These are phyloP conservation scores for Xylophagus ater DNA, from an alignment of 2,888 invertebrate species.

Conservation along the genomic window DNA sequence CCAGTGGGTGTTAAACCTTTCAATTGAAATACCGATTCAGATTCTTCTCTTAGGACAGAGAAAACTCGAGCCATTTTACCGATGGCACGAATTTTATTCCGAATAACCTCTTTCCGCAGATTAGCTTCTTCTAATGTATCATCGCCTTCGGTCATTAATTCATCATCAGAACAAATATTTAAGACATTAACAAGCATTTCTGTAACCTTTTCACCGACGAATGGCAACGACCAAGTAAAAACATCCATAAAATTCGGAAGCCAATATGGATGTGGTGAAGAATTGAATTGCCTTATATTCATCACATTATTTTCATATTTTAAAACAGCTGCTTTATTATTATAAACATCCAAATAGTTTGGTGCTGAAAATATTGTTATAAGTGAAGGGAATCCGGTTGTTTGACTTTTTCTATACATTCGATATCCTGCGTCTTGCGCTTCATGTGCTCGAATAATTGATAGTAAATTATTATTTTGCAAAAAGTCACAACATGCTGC, in stretches of 20 bases:
- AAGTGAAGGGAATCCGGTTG: constrained; percentile 98
- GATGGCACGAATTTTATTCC: constrained; percentile 98
- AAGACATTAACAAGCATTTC: constrained; percentile 99
- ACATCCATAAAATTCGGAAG: constrained; percentile 99
- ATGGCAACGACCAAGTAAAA: constrained; percentile 99
- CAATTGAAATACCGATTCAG: constrained; percentile 95
- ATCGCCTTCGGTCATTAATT: constrained; percentile 92
- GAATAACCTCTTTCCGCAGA: constrained; percentile 96
- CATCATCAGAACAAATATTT: constrained; percentile 99
- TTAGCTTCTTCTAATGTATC: constrained; percentile 76
- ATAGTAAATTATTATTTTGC: constrained; percentile 98
- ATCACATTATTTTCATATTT: constrained; percentile 99
- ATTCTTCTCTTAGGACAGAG: constrained; percentile 98
- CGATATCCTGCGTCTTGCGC: constrained; percentile 99
- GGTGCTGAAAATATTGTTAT: constrained; percentile 99
- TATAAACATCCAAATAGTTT: constrained; percentile 99
- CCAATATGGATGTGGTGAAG: constrained; percentile 99
- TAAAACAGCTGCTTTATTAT: constrained; percentile 99
- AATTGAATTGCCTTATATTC: constrained; percentile 99
- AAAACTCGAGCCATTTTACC: constrained; percentile 99
- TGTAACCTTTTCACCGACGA: constrained; percentile 98
- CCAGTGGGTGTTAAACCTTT: constrained; percentile 99
- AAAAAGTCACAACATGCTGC: constrained; percentile 99
- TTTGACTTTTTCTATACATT: constrained; percentile 99
- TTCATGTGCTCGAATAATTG: constrained; percentile 99